A percentile compares a stretch with the other conserved stretches of the same genome.
Evolutionary conservation across 2,113 vertebrate species (phyloP).

Genomic region (Hypanus sabinus): DNA sequence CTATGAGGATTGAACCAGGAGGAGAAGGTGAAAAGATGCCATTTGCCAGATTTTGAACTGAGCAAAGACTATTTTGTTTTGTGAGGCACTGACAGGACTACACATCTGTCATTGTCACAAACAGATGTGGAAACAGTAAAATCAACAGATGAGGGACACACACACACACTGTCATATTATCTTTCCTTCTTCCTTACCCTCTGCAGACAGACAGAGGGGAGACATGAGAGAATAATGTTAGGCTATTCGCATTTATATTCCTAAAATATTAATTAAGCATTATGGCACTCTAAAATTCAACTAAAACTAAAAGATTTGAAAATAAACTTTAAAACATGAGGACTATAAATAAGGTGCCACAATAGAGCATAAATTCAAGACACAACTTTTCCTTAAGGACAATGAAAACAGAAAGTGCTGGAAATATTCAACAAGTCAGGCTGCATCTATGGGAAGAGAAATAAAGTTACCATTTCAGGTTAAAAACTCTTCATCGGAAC

Average conservation of each 20-base stretch:
- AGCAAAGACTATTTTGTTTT: neutral
- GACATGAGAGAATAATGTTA: neutral
- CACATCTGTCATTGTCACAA: neutral
- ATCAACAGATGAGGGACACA: neutral
- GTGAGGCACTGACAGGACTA: neutral
- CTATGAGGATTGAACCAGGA: neutral
- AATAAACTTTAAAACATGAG: neutral
- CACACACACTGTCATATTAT: neutral
- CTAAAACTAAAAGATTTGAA: neutral
- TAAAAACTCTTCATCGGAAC: too few species aligned
- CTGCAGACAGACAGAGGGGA: neutral
- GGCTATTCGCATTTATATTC: neutral
- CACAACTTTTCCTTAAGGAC: neutral
- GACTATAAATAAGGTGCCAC: neutral
- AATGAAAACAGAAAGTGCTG: too few species aligned
- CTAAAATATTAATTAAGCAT: neutral
- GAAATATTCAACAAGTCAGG: too few species aligned
- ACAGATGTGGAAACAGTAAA: conserved; percentile 15
- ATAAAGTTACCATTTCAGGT: too few species aligned
- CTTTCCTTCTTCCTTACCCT: neutral
- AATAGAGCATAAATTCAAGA: neutral
- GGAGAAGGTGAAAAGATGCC: neutral
- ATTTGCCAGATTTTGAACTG: neutral
- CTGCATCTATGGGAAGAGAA: too few species aligned
- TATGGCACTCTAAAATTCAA: neutral